Evolutionary conservation across 2,888 invertebrate species (phyloP), one percentile per base, ranked within the genome.

Genomic region (Synergus laeviventris): DNA sequence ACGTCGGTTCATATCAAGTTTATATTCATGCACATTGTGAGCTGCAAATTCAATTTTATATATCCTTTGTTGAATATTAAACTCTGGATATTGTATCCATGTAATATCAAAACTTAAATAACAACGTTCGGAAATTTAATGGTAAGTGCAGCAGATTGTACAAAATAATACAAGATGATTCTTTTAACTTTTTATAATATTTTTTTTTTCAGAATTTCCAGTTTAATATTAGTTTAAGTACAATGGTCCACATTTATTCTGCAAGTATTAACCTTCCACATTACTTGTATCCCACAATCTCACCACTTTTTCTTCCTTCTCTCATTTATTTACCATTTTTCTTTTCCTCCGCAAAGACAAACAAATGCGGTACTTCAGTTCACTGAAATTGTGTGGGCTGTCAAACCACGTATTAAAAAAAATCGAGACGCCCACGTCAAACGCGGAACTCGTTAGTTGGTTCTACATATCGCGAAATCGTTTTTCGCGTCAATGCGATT

Each of bases 341-440:
- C n/a, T n/a, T n/a, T n/a, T 49, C 49, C n/a, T 49, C 49, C 8
- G 49, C n/a, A n/a, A n/a, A 49, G 49, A 49, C 49, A 49, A 49
- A 49, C 5, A 49, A 49, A 49, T n/a, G 49, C 49, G 5, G 49
- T n/a, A 49, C 49, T 49, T 49, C n/a, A 49, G 49, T 49, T 49
- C n/a, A 49, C 49, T 49, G n/a, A 49, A 49, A 49, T n/a, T 49
- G 49, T n/a, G 49, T 49, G n/a, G 49, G 49, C n/a, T 49, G 49
- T 49, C n/a, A n/a, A 49, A n/a, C 8, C 8, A 49, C 8, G 49
- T 49, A 49, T n/a, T 49, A 2, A 49, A n/a, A 49, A 49, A 49
- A n/a, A n/a, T 49, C 8, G 49, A 49, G 49, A n/a, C 49, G 8
- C n/a, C 49, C 49, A 49, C 49, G 49, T 49, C 49, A 49, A 49